These are phyloP conservation scores for Cyaniris semiargus DNA, from an alignment of 2,888 invertebrate genomes.

Conservation along the genomic window DNA sequence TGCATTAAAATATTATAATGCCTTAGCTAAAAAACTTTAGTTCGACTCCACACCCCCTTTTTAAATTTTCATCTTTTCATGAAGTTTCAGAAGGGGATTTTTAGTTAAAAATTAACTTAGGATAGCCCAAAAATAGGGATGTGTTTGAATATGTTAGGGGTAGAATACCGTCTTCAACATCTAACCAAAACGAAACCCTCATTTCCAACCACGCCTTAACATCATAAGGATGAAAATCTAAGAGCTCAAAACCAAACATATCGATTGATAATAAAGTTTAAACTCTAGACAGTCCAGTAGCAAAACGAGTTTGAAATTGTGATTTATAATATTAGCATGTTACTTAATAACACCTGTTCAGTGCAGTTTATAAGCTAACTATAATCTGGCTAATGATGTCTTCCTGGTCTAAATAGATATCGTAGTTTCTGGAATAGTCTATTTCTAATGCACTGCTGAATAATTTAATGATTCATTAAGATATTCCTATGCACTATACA, in stretches of 20 bases:
- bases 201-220: no score
- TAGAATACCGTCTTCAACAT: no score
- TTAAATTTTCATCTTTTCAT: no score
- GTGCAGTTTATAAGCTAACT: neutral
- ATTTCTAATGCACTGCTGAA: neutral
- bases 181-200: no score
- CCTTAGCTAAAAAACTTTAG: neutral
- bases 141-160: no score
- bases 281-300: neutral
- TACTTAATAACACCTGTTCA: neutral
- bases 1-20: neutral
- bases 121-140: no score
- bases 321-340: slow-evolving; percentile 9
- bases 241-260: no score
- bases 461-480: slow-evolving; percentile 5
- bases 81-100: no score
- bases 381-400: slow-evolving; percentile 13
- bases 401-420: slow-evolving; percentile 23
- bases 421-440: slow-evolving; percentile 10
- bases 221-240: no score
- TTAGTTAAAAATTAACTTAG: no score
- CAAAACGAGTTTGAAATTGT: slow-evolving; percentile 1
- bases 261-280: no score
- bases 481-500: neutral
- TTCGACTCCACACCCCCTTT: no score